A percentile compares a stretch with the other conserved stretches of the same genome.
phyloP scores from a whole-genome alignment of 1,140 invertebrate genomes.

The Panagrolaimus sp. region DNA sequence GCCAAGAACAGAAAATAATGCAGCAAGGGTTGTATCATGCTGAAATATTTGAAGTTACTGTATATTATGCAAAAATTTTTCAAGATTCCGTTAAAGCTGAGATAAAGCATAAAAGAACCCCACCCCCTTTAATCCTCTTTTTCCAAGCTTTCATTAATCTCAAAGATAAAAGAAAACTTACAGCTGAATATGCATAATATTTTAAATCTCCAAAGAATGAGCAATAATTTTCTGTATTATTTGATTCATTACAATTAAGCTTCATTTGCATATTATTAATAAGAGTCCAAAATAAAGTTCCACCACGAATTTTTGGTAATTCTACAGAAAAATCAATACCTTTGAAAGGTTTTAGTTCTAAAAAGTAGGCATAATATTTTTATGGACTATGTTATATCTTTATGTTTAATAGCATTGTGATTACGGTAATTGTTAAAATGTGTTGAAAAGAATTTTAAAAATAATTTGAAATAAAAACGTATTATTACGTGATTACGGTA shows the following conservation, averaged over 20 bases:
- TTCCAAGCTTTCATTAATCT: not conserved
- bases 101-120: no score
- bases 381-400: no score
- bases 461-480: no score
- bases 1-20: slow-evolving; percentile 30
- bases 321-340: slow-evolving; percentile 18
- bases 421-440: no score
- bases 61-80: no score
- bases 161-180: not conserved
- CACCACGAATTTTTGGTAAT: slow-evolving; percentile 22
- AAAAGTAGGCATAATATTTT: no score
- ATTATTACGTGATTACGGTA: no score
- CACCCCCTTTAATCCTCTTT: no score
- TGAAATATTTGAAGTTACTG: slow-evolving; percentile 7
- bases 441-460: no score
- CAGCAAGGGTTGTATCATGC: slow-evolving; percentile 24
- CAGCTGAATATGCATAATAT: slow-evolving; percentile 25
- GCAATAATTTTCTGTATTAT: not conserved
- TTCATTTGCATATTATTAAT: slow-evolving; percentile 17
- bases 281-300: slow-evolving; percentile 17
- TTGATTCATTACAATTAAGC: not conserved
- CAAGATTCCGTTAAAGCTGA: no score
- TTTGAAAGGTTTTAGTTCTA: not conserved
- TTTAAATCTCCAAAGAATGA: slow-evolving; percentile 17
- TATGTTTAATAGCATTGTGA: no score